Conservation (phyloP, 2,113 vertebrate genomes). For the Apteryx mantelli region DNA sequence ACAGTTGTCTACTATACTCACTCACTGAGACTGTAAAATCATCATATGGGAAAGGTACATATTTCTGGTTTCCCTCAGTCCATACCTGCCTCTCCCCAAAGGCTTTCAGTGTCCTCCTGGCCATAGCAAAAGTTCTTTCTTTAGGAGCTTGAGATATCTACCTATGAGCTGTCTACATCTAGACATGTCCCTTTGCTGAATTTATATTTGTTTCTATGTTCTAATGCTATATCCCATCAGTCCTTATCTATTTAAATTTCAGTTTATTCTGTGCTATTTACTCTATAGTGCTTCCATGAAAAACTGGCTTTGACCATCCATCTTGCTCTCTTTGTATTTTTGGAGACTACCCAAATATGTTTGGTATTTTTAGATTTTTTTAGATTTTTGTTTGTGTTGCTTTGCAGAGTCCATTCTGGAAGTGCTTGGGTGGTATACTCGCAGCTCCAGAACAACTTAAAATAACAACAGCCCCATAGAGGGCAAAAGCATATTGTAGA, state of each 20-base stretch:
- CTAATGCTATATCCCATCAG: background rate
- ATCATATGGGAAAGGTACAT: background rate
- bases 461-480: rapidly evolving
- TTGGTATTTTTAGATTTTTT: background rate
- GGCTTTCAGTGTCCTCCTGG: background rate
- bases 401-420: background rate
- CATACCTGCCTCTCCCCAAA: background rate
- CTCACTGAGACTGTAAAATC: background rate
- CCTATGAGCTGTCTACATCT: background rate
- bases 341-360: background rate
- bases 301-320: background rate
- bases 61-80: background rate
- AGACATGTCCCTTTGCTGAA: background rate
- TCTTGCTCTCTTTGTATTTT: background rate
- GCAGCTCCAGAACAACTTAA: background rate
- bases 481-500: background rate
- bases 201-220: background rate
- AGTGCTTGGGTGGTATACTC: background rate
- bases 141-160: background rate
- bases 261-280: background rate
- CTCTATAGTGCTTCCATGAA: background rate
- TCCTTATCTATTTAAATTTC: background rate
- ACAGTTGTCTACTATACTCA: background rate
- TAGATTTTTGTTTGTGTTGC: background rate
- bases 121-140: background rate